Base-by-base conservation (phyloP, 2,888 invertebrate species). In the Ganaspis brasiliensis region DNA sequence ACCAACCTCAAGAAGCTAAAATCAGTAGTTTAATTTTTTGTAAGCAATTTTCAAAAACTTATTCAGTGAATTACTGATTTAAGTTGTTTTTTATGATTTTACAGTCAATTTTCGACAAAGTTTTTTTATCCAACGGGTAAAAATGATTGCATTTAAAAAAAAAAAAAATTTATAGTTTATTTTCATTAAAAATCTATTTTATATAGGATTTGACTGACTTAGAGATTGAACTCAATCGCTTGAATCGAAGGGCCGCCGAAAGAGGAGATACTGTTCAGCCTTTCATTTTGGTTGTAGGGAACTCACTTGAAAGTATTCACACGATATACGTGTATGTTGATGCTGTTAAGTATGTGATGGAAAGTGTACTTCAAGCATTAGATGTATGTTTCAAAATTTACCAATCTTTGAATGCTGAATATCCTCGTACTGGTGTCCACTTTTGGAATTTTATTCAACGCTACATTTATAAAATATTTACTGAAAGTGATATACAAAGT, bases 391-490 rank as follows among this genome's bases (percentile, higher is more conserved):
- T 78, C 12, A 77, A 77, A 70, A 31, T 61, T 55, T 74, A 70
- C 71, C 40, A 61, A 59, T 19, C 31, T 12, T 63, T 77, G 14
- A 37, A 74, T 26, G 63, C 67, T 8, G 19, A 72, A 19, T 79
- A 79, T 67, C 77, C 79, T 5, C 9, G 52, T 12, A 37, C 55
- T 5, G 73, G 71, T 35, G 59, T 52, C 37, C 19, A n/a, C 9
- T 21, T 72, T 19, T 77, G 77, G 77, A 37, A n/a, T 10, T 77
- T 75, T 40, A 72, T 79, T n/a, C 79, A 79, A 57, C 31, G 59
- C 26, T 35, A 72, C 21, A 31, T 79, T 19, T 79, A 77, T n/a
- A 37, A 56, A 37, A 73, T 78, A 16, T 35, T 0, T 3, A 77
- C 71, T 1, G 9, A 21, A 26, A 56, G 26, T 73, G 75, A 78